phyloP scores from a whole-genome alignment of 2,888 invertebrate species.

The Drosophila vallismaia region DNA sequence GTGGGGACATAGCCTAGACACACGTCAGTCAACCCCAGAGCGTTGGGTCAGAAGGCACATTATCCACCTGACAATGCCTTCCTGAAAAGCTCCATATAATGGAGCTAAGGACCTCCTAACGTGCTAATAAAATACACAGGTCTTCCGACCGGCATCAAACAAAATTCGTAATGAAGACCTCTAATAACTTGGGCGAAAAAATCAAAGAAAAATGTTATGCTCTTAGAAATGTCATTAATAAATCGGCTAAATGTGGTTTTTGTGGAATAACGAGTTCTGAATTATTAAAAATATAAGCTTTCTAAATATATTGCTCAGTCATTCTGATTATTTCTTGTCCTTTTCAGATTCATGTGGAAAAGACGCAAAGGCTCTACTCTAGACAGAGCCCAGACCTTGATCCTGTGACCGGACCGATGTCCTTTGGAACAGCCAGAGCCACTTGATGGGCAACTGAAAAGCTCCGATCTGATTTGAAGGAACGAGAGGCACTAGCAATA shows the following conservation, averaged over 20 bases:
- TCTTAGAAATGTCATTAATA: background rate
- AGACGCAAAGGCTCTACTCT: conserved; percentile 59
- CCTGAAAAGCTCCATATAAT: background rate
- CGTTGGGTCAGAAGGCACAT: conserved; percentile 12
- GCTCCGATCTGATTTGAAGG: conserved; percentile 41
- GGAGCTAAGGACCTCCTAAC: conserved; percentile 10
- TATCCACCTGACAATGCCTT: conserved; percentile 28
- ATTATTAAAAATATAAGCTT: background rate
- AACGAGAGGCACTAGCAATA: conserved; percentile 55
- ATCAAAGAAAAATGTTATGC: conserved; percentile 1
- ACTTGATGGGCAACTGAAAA: conserved; percentile 24
- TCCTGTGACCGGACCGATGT: conserved; percentile 10
- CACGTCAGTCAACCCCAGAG: conserved; percentile 29
- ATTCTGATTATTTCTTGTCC: background rate
- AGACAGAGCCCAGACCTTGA: conserved; percentile 52
- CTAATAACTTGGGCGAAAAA: conserved; percentile 4
- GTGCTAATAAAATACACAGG: conserved; percentile 63
- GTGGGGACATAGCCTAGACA: conserved; percentile 47
- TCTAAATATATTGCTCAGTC: background rate
- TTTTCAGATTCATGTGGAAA: conserved; percentile 43
- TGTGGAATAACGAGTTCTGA: background rate
- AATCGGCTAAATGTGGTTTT: background rate
- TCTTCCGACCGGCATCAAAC: conserved; percentile 48
- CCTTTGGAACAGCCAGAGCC: conserved; percentile 14
- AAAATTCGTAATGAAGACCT: conserved; percentile 50